Conservation (phyloP, 1,140 invertebrate genomes). For the Atta texana region DNA sequence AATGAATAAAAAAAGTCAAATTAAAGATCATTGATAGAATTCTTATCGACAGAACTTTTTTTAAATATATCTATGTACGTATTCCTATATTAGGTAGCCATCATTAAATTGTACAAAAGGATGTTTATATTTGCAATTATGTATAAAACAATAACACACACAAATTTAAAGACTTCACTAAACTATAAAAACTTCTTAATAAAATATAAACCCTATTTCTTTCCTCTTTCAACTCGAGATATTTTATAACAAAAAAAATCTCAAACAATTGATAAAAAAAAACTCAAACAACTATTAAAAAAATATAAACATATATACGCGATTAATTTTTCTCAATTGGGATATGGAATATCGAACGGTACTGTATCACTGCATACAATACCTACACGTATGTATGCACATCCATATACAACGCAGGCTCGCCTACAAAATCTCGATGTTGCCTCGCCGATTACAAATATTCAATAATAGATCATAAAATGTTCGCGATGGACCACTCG, state of each 20-base stretch:
- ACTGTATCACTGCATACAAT: not conserved
- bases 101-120: not conserved
- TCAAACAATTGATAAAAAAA: conserved; percentile 6
- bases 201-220: not conserved
- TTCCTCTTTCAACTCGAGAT: not conserved
- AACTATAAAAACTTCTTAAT: conserved; percentile 4
- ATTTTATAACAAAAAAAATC: not conserved
- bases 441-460: conserved; percentile 40
- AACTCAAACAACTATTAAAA: not conserved
- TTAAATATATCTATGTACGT: not conserved
- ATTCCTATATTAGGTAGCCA: not conserved
- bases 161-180: not conserved
- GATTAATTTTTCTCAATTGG: conserved; percentile 24
- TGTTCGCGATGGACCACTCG: not conserved
- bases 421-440: conserved; percentile 38
- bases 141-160: not conserved
- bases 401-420: not conserved
- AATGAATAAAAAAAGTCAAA: not conserved
- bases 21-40: not conserved
- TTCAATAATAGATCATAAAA: conserved; percentile 57
- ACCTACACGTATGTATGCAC: too few relatives aligned
- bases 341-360: conserved; percentile 28
- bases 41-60: not conserved
- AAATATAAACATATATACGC: not conserved
- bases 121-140: not conserved